These are phyloP conservation scores for Cerceris rybyensis DNA, from an alignment of 2,888 invertebrate species.

Conservation along the genomic window DNA sequence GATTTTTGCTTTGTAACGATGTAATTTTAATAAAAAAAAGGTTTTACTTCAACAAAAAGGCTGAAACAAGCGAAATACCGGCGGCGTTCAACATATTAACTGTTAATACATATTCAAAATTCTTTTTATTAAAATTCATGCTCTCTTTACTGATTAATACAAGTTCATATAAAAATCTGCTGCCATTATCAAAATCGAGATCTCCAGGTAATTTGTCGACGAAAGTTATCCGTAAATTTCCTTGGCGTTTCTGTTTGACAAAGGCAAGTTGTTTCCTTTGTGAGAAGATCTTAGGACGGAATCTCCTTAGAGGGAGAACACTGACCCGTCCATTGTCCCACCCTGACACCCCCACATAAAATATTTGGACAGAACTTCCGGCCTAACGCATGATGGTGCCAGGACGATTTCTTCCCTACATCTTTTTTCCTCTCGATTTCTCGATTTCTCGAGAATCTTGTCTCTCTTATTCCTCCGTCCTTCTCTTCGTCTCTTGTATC, in stretches of 20 bases:
- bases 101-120: too few relatives aligned
- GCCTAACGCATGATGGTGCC: conserved; percentile 40
- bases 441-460: conserved; percentile 4
- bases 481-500: conserved; percentile 5
- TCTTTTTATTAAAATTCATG: too few relatives aligned
- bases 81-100: too few relatives aligned
- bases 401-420: conserved; percentile 19
- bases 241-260: conserved; percentile 23
- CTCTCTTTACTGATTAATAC: too few relatives aligned
- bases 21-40: too few relatives aligned
- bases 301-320: conserved; percentile 51
- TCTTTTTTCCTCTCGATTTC: conserved; percentile 4
- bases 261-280: conserved; percentile 37
- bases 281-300: conserved; percentile 40
- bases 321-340: conserved; percentile 56
- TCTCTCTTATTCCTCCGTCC: neutral
- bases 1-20: too few relatives aligned
- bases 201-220: conserved; percentile 5
- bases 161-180: too few relatives aligned
- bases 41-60: too few relatives aligned
- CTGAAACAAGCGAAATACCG: too few relatives aligned
- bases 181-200: too few relatives aligned
- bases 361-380: conserved; percentile 64
- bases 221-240: conserved; percentile 32
- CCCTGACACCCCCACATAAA: conserved; percentile 46